Evolutionary conservation across 2,113 vertebrate genomes (phyloP).

Genomic region (Alouatta palliata): DNA sequence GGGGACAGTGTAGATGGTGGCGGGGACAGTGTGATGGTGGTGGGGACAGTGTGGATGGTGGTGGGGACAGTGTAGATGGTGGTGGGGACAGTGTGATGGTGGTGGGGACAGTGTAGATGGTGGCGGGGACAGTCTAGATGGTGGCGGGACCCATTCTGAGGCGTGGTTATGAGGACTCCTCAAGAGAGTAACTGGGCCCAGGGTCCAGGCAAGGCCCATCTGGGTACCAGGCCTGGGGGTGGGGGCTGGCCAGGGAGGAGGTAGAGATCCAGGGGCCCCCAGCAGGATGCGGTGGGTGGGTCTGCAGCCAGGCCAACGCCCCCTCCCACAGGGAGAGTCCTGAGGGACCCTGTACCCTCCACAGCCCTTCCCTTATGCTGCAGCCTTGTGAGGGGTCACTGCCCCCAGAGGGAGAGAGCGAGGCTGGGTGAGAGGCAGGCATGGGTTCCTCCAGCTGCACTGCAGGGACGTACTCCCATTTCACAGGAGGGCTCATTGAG

Average conservation of each 20-base stretch:
- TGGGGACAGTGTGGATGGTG: too few species aligned
- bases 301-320: background rate
- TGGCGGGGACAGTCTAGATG: background rate
- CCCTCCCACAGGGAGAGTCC: background rate
- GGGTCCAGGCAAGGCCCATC: background rate
- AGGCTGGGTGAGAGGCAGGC: background rate
- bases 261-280: background rate
- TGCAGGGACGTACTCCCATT: background rate
- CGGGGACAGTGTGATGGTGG: too few species aligned
- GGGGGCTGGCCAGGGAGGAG: background rate
- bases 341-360: rapidly evolving
- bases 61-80: too few species aligned
- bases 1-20: background rate
- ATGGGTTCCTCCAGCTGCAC: background rate
- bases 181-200: rapidly evolving
- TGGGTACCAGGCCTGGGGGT: rapidly evolving
- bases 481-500: background rate
- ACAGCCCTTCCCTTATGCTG: background rate
- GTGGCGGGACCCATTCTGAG: background rate
- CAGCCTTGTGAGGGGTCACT: background rate
- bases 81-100: too few species aligned
- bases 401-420: background rate
- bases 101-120: too few species aligned
- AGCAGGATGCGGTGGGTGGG: rapidly evolving
- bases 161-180: background rate